These are phyloP conservation scores for Apostichopus parvimensis DNA, from an alignment of 35 echinoderm and acorn worm genomes.

Conservation along the genomic window DNA sequence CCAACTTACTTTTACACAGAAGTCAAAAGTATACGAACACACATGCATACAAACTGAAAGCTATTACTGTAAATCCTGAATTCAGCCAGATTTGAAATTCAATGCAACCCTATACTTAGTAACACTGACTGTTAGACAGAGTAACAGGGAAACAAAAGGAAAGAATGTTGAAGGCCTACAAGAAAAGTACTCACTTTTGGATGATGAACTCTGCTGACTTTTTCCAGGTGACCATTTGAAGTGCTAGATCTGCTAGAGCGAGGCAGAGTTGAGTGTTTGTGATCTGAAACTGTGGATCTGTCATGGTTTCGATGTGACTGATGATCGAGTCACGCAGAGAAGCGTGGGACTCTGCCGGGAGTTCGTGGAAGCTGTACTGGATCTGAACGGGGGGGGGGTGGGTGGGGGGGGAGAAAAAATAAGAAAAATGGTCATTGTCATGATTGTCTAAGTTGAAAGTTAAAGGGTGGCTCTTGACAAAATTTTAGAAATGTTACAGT, in stretches of 20 bases:
- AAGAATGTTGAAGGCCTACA: not conserved
- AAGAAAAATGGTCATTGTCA: no score
- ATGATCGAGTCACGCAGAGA: slow-evolving; percentile 86
- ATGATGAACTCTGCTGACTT: slow-evolving; percentile 82
- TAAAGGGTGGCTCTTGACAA: not conserved
- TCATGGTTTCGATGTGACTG: slow-evolving; percentile 80
- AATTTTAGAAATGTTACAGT: no score
- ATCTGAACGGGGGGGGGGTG: slow-evolving; percentile 48
- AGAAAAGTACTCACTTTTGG: slow-evolving; percentile 66
- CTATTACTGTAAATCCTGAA: no score
- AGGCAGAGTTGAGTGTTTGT: slow-evolving; percentile 93
- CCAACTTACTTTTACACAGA: no score
- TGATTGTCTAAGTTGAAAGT: not conserved
- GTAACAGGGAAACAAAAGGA: no score
- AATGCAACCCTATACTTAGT: no score
- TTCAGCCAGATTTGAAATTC: no score
- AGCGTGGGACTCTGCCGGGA: slow-evolving; percentile 82
- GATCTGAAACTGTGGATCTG: slow-evolving; percentile 83
- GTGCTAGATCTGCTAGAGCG: slow-evolving; percentile 83
- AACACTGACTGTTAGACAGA: no score
- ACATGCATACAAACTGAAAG: no score
- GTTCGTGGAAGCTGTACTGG: slow-evolving; percentile 91
- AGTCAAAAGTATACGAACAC: no score
- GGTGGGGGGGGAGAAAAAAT: no score
- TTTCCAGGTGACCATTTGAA: slow-evolving; percentile 88